A percentile compares a stretch with the other conserved stretches of the same genome.
phyloP scores from a whole-genome alignment of 2,888 invertebrate genomes.

The Uropetala carovei region DNA sequence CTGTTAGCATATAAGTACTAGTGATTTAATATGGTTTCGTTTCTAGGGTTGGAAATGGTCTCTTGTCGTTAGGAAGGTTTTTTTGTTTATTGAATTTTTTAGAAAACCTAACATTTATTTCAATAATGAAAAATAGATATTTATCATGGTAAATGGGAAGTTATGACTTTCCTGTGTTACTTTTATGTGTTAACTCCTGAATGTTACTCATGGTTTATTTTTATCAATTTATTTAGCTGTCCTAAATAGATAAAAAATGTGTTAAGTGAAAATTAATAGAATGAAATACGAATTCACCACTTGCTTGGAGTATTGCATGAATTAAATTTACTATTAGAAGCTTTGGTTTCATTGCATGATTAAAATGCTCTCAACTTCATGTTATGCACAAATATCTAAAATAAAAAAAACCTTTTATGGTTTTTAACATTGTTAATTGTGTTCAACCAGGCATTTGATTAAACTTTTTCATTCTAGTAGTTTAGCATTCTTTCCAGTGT shows the following conservation, averaged over 20 bases:
- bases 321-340: conserved; percentile 3
- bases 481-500: too few relatives aligned
- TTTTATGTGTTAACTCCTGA: too few relatives aligned
- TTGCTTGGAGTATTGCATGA: conserved; percentile 51
- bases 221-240: too few relatives aligned
- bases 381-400: too few relatives aligned
- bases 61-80: not conserved
- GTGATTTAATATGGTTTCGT: not conserved
- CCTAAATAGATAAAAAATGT: too few relatives aligned
- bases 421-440: too few relatives aligned
- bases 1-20: not conserved
- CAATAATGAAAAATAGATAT: not conserved
- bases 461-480: too few relatives aligned
- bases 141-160: not conserved
- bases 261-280: not conserved
- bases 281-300: conserved; percentile 39
- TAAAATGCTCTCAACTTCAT: too few relatives aligned
- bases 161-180: too few relatives aligned
- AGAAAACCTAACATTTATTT: not conserved
- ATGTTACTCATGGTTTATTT: too few relatives aligned
- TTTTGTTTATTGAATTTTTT: not conserved
- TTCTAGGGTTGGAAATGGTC: not conserved
- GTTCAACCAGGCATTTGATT: too few relatives aligned
- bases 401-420: too few relatives aligned
- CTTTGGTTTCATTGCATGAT: conserved; percentile 13